Conservation (phyloP, 2,888 invertebrate genomes). For the Rotaria socialis region DNA sequence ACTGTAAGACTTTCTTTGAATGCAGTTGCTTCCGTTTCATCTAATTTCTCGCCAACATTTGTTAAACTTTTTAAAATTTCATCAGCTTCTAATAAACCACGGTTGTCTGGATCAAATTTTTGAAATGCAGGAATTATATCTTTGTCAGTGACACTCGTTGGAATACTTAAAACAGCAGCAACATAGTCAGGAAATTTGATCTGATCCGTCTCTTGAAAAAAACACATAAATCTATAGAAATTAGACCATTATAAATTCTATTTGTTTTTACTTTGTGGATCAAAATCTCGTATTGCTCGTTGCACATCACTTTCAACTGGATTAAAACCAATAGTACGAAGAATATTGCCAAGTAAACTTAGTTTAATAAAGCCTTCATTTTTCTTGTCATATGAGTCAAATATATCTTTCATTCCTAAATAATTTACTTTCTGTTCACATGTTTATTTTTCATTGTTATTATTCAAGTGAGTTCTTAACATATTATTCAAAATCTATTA, state of each 20-base stretch:
- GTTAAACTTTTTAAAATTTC: background rate
- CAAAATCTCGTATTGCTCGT: background rate
- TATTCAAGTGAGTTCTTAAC: no score
- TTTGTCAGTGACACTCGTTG: background rate
- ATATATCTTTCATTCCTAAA: constrained; percentile 8
- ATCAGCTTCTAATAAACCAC: background rate
- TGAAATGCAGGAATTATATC: background rate
- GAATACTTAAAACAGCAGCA: background rate
- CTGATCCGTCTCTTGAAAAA: background rate
- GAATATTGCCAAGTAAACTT: background rate
- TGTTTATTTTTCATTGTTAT: no score
- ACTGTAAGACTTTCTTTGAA: background rate
- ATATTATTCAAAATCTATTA: no score
- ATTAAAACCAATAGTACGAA: constrained; percentile 1
- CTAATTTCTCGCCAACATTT: background rate
- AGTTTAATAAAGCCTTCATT: constrained; percentile 1
- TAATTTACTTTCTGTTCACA: background rate
- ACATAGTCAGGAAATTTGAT: background rate
- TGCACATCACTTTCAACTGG: background rate
- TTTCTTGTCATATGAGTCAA: background rate
- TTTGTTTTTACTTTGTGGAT: background rate
- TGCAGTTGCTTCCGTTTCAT: background rate
- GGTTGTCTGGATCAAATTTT: background rate
- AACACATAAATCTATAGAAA: background rate
- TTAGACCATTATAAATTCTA: no score